phyloP scores from a whole-genome alignment of 2,888 invertebrate species.

The Dorcus parallelipipedus region DNA sequence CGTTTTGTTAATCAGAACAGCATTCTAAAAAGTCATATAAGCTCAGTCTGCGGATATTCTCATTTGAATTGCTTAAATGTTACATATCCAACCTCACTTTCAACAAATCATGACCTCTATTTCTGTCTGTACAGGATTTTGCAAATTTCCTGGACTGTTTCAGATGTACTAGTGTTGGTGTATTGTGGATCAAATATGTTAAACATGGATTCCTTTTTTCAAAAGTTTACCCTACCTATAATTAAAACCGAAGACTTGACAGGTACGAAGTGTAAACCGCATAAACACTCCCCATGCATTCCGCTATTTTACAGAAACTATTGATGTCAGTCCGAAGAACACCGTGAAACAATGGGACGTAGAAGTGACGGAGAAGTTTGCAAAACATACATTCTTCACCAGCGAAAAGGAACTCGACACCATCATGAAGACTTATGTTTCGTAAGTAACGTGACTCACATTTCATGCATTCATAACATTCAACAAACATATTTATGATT shows the following conservation, averaged over 20 bases:
- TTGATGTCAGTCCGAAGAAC: background rate
- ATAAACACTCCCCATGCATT: too few relatives aligned
- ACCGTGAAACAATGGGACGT: constrained; percentile 27
- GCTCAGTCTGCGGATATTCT: too few relatives aligned
- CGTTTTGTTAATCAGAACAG: too few relatives aligned
- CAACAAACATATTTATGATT: too few relatives aligned
- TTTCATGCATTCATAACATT: background rate
- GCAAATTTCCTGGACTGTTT: background rate
- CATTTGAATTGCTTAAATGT: background rate
- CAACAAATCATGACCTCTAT: background rate
- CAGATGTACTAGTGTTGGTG: background rate
- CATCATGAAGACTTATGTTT: constrained; percentile 30
- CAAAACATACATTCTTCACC: constrained; percentile 20
- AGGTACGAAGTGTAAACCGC: too few relatives aligned
- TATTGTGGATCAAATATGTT: background rate
- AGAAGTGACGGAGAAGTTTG: constrained; percentile 25
- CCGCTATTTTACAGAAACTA: background rate
- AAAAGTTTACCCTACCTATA: constrained; percentile 4
- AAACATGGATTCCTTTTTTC: constrained; percentile 5
- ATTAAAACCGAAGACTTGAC: constrained; percentile 10
- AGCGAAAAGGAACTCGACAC: constrained; percentile 25
- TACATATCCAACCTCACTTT: background rate
- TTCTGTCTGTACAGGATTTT: constrained; percentile 6
- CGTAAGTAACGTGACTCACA: constrained; percentile 22
- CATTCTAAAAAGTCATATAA: too few relatives aligned